A percentile compares a stretch with the other conserved stretches of the same genome.
phyloP scores from a whole-genome alignment of 2,113 vertebrate species.

The Hydropotes inermis region DNA sequence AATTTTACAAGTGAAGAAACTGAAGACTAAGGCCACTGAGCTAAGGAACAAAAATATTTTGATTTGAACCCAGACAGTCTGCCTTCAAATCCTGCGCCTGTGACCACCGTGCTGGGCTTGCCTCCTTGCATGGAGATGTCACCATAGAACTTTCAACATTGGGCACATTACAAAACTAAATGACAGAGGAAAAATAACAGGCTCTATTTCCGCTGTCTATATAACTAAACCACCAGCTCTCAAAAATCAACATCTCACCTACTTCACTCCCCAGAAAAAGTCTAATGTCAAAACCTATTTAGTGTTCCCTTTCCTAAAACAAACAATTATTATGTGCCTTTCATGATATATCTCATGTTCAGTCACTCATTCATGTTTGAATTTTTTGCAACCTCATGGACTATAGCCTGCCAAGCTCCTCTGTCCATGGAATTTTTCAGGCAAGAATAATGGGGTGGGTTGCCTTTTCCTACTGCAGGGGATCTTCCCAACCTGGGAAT shows the following conservation, averaged over 20 bases:
- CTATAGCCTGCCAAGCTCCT: neutral
- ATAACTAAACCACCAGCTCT: neutral
- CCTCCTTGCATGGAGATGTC: neutral
- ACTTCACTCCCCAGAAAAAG: neutral
- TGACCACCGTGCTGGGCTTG: neutral
- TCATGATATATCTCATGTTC: neutral
- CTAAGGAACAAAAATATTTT: neutral
- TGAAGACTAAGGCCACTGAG: neutral
- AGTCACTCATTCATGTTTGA: neutral
- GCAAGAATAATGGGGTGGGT: neutral
- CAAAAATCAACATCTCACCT: neutral
- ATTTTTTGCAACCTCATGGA: neutral
- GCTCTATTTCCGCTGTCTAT: neutral
- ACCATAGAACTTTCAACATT: neutral
- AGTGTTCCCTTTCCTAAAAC: neutral
- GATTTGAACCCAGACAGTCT: neutral
- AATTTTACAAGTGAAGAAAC: neutral
- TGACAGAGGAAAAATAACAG: neutral
- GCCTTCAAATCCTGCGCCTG: neutral
- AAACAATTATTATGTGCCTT: neutral
- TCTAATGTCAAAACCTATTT: neutral
- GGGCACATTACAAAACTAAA: neutral
- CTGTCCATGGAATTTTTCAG: neutral
- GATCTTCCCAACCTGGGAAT: neutral
- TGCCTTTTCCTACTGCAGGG: neutral